Percentiles rank a stretch among this genome's conserved stretches.
Conservation (phyloP, 1,140 invertebrate species). For the Pachyrhynchus sulphureomaculatus region DNA sequence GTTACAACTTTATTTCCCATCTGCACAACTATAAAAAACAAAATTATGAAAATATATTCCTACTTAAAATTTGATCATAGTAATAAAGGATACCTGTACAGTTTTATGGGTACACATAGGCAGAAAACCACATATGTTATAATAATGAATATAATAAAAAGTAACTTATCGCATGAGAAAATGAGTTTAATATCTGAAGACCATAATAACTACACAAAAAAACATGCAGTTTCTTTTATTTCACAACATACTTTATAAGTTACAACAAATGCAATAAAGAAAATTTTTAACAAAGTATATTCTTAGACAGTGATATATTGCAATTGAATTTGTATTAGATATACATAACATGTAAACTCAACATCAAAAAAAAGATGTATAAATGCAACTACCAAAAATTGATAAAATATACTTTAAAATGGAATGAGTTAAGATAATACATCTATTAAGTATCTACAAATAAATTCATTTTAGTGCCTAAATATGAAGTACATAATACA, state of each 20-base stretch:
- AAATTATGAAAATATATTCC: too few species aligned
- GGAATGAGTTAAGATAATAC: slow-evolving; percentile 33
- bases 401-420: slow-evolving; percentile 28
- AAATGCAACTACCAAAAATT: slow-evolving; percentile 16
- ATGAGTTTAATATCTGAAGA: too few species aligned
- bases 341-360: slow-evolving; percentile 13
- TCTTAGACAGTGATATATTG: slow-evolving; percentile 11
- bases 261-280: slow-evolving; percentile 12
- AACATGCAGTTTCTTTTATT: slow-evolving; percentile 24
- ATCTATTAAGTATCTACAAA: slow-evolving; percentile 33
- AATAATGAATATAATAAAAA: too few species aligned
- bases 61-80: too few species aligned
- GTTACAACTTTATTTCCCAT: too few species aligned
- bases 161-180: too few species aligned
- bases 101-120: too few species aligned
- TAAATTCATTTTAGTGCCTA: slow-evolving; percentile 23
- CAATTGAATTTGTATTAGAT: background rate
- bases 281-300: slow-evolving; percentile 6
- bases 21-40: too few species aligned
- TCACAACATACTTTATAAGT: slow-evolving; percentile 21
- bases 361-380: slow-evolving; percentile 29
- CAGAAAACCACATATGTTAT: too few species aligned
- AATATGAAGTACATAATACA: slow-evolving; percentile 4
- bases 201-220: too few species aligned
- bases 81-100: too few species aligned